Percentiles rank a stretch among this genome's conserved stretches.
Evolutionary conservation across 2,113 vertebrate genomes (phyloP).

Genomic region (Psittacus erithacus): DNA sequence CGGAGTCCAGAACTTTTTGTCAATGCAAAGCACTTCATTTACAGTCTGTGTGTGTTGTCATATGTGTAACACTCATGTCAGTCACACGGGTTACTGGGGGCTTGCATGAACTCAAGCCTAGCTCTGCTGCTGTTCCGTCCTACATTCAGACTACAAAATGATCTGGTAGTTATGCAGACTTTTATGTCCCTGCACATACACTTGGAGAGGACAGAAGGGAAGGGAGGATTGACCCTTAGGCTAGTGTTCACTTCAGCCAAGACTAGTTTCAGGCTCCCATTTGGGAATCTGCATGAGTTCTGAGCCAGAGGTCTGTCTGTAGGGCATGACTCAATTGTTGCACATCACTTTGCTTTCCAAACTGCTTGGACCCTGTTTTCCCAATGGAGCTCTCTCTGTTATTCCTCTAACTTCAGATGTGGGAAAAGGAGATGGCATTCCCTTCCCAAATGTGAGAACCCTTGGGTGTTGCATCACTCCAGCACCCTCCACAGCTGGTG

Average conservation of each 20-base stretch:
- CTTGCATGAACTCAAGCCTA: neutral
- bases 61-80: fast-evolving
- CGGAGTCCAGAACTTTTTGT: neutral
- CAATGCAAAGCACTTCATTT: neutral
- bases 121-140: neutral
- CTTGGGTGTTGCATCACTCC: neutral
- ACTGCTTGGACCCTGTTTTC: neutral
- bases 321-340: fast-evolving
- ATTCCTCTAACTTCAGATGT: neutral
- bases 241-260: fast-evolving
- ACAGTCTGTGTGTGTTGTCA: neutral
- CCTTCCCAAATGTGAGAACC: neutral
- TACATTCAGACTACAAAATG: neutral
- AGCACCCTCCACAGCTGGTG: conserved; percentile 77
- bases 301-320: fast-evolving
- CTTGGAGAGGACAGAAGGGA: fast-evolving
- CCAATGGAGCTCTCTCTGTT: neutral
- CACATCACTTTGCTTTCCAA: fast-evolving
- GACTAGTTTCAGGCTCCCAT: fast-evolving
- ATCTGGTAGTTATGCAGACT: neutral
- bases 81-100: fast-evolving
- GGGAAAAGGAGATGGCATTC: neutral
- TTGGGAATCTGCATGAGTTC: fast-evolving
- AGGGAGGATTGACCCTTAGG: neutral
- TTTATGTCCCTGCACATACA: neutral